A percentile compares a stretch with the other conserved stretches of the same genome.
These are phyloP conservation scores for Illadopsis cleaveri DNA, from an alignment of 2,113 vertebrate genomes.

Conservation along the genomic window DNA sequence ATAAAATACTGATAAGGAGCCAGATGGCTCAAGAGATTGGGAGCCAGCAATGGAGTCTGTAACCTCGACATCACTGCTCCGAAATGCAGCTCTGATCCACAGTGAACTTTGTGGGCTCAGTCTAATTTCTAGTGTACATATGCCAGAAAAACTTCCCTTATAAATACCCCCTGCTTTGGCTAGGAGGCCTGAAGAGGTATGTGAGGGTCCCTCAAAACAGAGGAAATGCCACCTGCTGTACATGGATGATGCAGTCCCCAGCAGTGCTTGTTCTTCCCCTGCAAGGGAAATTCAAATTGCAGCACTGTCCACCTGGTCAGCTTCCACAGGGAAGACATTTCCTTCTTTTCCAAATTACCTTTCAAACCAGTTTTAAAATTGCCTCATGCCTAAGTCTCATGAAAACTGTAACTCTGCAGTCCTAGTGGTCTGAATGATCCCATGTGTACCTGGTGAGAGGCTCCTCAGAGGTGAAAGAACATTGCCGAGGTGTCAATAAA, in stretches of 20 bases:
- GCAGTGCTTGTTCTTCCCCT: background rate
- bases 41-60: background rate
- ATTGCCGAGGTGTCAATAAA: background rate
- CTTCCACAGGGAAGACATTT: background rate
- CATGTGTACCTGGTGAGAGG: background rate
- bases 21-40: conserved; percentile 10
- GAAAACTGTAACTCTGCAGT: background rate
- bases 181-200: background rate
- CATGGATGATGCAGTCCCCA: background rate
- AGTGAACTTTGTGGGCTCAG: accelerated
- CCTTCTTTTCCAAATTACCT: background rate
- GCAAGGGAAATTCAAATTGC: background rate
- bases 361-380: background rate
- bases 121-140: background rate
- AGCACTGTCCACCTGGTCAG: background rate
- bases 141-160: background rate
- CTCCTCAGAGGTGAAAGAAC: background rate
- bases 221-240: background rate
- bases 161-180: background rate
- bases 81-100: background rate
- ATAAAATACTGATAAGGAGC: background rate
- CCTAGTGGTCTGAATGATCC: background rate
- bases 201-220: background rate
- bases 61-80: background rate
- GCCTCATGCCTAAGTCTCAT: background rate